Conservation (phyloP, 2,888 invertebrate genomes). For the Itoplectis maculator region DNA sequence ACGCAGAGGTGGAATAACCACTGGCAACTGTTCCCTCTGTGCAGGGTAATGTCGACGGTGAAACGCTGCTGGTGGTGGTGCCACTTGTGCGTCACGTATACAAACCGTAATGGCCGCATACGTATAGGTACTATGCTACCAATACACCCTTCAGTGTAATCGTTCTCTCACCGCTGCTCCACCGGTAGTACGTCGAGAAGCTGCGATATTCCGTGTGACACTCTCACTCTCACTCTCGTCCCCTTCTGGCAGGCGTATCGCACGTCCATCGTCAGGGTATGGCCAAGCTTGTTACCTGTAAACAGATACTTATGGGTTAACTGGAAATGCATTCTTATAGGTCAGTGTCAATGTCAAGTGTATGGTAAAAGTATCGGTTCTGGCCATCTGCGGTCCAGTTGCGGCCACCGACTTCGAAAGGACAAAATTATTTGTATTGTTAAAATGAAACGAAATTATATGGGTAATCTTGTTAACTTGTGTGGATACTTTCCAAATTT, state of each 20-base stretch:
- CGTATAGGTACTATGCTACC: slow-evolving; percentile 4
- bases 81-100: slow-evolving; percentile 5
- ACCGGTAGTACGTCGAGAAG: neutral
- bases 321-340: neutral
- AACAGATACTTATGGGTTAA: neutral
- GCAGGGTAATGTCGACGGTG: slow-evolving; percentile 40
- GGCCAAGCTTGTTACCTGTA: neutral
- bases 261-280: neutral
- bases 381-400: too few relatives aligned
- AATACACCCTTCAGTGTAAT: neutral
- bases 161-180: slow-evolving; percentile 10
- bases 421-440: too few relatives aligned
- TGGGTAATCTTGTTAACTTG: too few relatives aligned
- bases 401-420: too few relatives aligned
- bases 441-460: too few relatives aligned
- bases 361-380: too few relatives aligned
- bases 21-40: slow-evolving; percentile 47
- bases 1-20: slow-evolving; percentile 35
- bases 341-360: too few relatives aligned
- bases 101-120: slow-evolving; percentile 43
- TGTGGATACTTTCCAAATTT: too few relatives aligned
- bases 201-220: slow-evolving; percentile 3
- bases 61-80: slow-evolving; percentile 29
- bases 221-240: neutral
- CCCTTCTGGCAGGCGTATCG: slow-evolving; percentile 6